Base-by-base conservation (phyloP, 2,888 invertebrate genomes). In the Caenorhabditis angaria region DNA sequence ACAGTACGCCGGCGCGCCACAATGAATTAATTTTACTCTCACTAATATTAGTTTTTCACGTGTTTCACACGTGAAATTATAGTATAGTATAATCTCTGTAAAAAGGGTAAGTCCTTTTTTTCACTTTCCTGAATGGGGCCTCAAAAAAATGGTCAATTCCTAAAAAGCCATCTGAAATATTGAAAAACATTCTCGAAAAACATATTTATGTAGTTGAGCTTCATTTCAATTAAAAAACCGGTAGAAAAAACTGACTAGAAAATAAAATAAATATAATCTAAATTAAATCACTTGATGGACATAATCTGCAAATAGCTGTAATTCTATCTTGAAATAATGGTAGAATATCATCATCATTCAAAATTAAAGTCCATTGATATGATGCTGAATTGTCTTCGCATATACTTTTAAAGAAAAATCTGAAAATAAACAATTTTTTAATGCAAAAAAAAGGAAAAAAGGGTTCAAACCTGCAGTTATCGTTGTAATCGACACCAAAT, bases 371-470 rank as follows among this genome's bases (percentile, higher is more conserved):
- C 82, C 80, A 81, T 65, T 82, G 82, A 56, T 72, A 82, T 10
- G 76, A 73, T 1, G 82, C 79, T 0, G 77, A 67, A 14, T 75
- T 77, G 64, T 81, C 80, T 53, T 82, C 82, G 56, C 82, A 78
- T 14, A 68, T 74, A 64, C 71, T 74, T 70, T 82, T 82, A 78
- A 82, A 82, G 62, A 82, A 73, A 51, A 78, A 78, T 59, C 82
- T 82, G 72, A 22, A 73, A 70, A 56, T 12, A 6, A 41, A 8
- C 10, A 2, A 22, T n/a, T 28, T 25, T 55, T 55, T 55, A n/a
- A n/a, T n/a, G n/a, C n/a, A 22, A n/a, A 25, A 2, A 48, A 14
- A 41, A n/a, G 22, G 18, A n/a, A n/a, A 32, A 50, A 22, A 12
- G 18, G 14, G 8, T 41, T 41, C 24, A 1, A 24, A 71, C 71